These are phyloP conservation scores for Lacerta viridis DNA, from an alignment of 2,797 vertebrate genomes.

Conservation along the genomic window DNA sequence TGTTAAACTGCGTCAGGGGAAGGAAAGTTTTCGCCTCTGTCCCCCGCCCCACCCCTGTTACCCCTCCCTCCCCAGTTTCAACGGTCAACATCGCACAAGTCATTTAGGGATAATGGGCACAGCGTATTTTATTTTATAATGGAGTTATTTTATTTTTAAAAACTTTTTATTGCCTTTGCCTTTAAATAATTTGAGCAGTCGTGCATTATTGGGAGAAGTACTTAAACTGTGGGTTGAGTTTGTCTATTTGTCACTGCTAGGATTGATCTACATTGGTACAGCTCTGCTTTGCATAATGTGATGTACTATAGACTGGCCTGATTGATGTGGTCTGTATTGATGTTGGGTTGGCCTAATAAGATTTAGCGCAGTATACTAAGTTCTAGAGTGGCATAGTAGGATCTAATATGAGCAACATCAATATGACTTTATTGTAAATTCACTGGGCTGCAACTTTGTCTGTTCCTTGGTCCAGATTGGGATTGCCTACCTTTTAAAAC, in stretches of 20 bases:
- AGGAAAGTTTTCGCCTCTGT: neutral
- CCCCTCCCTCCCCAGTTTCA: neutral
- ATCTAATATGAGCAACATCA: neutral
- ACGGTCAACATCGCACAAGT: neutral
- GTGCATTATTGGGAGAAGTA: neutral
- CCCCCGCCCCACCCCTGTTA: neutral
- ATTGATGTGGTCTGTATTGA: neutral
- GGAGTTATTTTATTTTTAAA: no score
- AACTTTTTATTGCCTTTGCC: neutral
- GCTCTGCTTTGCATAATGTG: neutral
- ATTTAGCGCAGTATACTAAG: neutral
- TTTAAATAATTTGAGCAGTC: neutral
- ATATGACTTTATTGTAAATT: neutral
- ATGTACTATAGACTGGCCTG: neutral
- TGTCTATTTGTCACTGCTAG: neutral
- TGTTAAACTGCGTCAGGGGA: neutral
- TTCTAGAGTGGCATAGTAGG: neutral
- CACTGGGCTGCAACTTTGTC: neutral
- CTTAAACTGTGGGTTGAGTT: neutral
- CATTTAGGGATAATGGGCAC: neutral
- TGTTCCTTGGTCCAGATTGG: neutral
- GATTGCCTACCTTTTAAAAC: neutral
- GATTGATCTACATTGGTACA: neutral
- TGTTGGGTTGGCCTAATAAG: neutral
- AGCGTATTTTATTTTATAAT: no score